These are phyloP conservation scores for Griposia aprilina DNA, from an alignment of 2,888 invertebrate genomes.

Conservation along the genomic window DNA sequence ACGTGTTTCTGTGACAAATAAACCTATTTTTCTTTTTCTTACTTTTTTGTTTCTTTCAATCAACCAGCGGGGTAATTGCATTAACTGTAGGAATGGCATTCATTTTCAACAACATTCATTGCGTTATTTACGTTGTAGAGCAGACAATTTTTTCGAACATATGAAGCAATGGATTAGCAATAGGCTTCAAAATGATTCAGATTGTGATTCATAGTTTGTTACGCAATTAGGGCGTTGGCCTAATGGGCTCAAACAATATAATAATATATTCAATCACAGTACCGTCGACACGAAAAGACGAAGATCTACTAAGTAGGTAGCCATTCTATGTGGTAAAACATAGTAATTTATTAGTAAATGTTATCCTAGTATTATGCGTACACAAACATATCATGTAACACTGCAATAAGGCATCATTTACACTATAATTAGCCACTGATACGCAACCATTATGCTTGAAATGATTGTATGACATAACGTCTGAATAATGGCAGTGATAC, in stretches of 20 bases:
- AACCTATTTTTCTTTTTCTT: too few relatives aligned
- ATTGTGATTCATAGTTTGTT: too few relatives aligned
- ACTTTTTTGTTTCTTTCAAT: too few relatives aligned
- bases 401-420: slow-evolving; percentile 29
- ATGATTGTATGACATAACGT: slow-evolving; percentile 46
- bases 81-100: too few relatives aligned
- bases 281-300: not conserved
- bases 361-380: slow-evolving; percentile 10
- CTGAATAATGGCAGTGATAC: not conserved
- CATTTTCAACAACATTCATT: too few relatives aligned
- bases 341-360: slow-evolving; percentile 9
- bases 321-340: not conserved
- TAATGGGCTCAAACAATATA: not conserved
- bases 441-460: slow-evolving; percentile 33
- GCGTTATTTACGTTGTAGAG: too few relatives aligned
- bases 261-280: not conserved
- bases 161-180: too few relatives aligned
- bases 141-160: too few relatives aligned
- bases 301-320: not conserved
- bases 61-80: too few relatives aligned
- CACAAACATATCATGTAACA: slow-evolving; percentile 35
- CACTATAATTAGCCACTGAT: slow-evolving; percentile 44
- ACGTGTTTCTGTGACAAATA: too few relatives aligned
- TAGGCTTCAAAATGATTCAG: too few relatives aligned
- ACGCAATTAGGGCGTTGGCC: not conserved